Evolutionary conservation across 2,888 invertebrate species (phyloP), one percentile per base, ranked within the genome.

Genomic region (Pedicia rivosa): DNA sequence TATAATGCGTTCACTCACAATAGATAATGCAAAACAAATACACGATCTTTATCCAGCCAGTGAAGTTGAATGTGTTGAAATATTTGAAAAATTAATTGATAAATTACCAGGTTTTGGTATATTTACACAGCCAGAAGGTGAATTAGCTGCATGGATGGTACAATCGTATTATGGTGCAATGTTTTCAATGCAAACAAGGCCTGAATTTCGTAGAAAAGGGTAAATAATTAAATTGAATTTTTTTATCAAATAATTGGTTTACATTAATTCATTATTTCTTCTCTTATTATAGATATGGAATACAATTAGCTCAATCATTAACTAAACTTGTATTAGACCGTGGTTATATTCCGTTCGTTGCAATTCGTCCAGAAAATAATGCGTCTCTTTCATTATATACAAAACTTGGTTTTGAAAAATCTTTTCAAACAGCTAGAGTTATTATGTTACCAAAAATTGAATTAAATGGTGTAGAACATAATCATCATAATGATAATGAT

Each of bases 101-200:
- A 74, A 73, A 51, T 66, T 86, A 46, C 83, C 84, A 8, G 84
- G 83, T 13, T 79, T 78, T 56, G 86, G 84, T 25, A 74, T 86
- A 44, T 84, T 84, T 59, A 74, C 70, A 51, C 47, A 56, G 49
- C 54, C 57, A 46, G 68, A 68, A 38, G 80, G 78, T 35, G 72
- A 77, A 49, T 64, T 86, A 44, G 84, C 83, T 24, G 86, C 86
- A 17, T 86, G 86, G 86, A 86, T 86, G 86, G 80, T 86, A 33
- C 86, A 86, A 58, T 83, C 83, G 14, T 86, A 86, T 62, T 86
- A 86, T 59, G 86, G 86, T 16, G 86, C 86, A 43, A 86, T 86
- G 86, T 86, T 86, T 65, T 84, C 84, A 35, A 86, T 86, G 86
- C 84, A 86, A 63, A 86, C 86, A 39, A 71, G 74, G 51, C 79